phyloP scores from a whole-genome alignment of 1,140 invertebrate genomes.

The Dendrolimus punctatus region DNA sequence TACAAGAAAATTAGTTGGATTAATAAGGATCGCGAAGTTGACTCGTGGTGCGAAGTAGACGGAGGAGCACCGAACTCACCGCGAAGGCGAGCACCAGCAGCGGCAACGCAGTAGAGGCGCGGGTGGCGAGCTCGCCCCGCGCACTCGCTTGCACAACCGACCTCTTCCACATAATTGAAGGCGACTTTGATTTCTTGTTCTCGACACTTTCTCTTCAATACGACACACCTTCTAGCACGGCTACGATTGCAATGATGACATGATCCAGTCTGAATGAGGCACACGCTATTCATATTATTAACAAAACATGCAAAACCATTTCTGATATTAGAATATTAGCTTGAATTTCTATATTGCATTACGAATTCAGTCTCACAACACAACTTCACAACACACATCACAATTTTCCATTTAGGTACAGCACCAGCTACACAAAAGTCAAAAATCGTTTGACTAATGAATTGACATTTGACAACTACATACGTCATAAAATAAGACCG shows the following conservation, averaged over 20 bases:
- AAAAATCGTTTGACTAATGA: no score
- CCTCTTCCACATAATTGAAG: constrained; percentile 70
- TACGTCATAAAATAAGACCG: no score
- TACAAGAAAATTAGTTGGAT: no score
- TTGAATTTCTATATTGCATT: constrained; percentile 10
- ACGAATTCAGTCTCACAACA: constrained; percentile 8
- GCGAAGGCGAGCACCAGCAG: constrained; percentile 25
- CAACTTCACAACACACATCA: no score
- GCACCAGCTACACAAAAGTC: no score
- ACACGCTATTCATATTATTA: constrained; percentile 32
- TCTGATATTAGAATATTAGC: constrained; percentile 4
- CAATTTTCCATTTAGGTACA: no score
- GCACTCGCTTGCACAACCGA: constrained; percentile 61
- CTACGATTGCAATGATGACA: constrained; percentile 32
- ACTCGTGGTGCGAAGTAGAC: not conserved
- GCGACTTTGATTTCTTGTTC: constrained; percentile 51
- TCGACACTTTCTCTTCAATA: constrained; percentile 66
- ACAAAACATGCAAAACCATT: constrained; percentile 5
- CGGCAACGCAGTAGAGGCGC: constrained; percentile 20
- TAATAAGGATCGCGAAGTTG: no score
- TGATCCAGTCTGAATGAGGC: not conserved
- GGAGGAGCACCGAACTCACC: constrained; percentile 53
- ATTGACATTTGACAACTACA: no score
- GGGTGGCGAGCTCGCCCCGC: constrained; percentile 25
- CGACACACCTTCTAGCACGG: constrained; percentile 21